Conservation (phyloP, 2,113 vertebrate species). For the Grammomys dolichurus region DNA sequence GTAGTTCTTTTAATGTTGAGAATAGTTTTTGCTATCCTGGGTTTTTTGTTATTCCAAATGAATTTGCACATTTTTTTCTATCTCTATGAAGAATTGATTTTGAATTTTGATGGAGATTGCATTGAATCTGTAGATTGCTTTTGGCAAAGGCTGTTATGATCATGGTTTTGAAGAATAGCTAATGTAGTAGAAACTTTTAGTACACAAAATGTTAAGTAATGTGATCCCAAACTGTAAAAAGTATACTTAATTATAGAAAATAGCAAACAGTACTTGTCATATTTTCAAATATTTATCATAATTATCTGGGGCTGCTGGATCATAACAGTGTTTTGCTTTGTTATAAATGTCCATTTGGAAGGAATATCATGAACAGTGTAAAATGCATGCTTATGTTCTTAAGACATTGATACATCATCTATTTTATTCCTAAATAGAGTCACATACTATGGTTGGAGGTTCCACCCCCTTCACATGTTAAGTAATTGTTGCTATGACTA, state of each 20-base stretch:
- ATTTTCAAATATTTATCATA: not conserved
- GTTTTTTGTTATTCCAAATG: too few relatives aligned
- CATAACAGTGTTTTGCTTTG: not conserved
- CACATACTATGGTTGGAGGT: not conserved
- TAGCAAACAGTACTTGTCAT: not conserved
- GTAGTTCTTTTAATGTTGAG: too few relatives aligned
- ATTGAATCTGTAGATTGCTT: too few relatives aligned
- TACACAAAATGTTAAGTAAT: constrained; percentile 2
- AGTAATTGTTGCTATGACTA: not conserved
- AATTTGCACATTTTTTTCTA: too few relatives aligned
- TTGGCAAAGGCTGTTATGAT: not conserved
- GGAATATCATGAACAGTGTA: not conserved
- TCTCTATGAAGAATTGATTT: too few relatives aligned
- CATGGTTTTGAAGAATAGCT: constrained; percentile 47
- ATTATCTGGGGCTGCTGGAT: not conserved
- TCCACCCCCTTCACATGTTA: not conserved
- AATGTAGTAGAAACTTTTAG: constrained; percentile 28
- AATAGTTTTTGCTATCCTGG: too few relatives aligned
- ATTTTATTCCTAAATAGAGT: not conserved
- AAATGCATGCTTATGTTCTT: not conserved
- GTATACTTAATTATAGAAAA: constrained; percentile 14
- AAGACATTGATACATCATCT: not conserved
- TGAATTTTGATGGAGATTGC: too few relatives aligned
- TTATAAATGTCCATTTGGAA: constrained; percentile 6
- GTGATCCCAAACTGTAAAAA: not conserved